A percentile compares a stretch with the other conserved stretches of the same genome.
phyloP scores from a whole-genome alignment of 92 coral and sea anemone genomes.

The Umimayanthus chanpuru region DNA sequence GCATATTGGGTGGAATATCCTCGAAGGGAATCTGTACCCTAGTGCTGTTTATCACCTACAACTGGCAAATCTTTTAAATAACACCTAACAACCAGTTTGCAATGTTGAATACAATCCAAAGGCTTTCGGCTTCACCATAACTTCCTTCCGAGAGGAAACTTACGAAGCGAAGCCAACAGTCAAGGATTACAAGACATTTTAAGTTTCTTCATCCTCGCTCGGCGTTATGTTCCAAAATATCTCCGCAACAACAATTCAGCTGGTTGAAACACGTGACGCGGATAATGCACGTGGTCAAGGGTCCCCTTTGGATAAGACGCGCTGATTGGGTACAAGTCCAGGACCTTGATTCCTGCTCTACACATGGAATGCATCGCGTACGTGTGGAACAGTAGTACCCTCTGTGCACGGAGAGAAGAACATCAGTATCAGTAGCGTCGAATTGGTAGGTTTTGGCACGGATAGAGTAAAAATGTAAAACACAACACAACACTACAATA shows the following conservation, averaged over 20 bases:
- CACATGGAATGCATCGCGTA: conserved; percentile 88
- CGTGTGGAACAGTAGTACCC: conserved; percentile 74
- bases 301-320: conserved; percentile 81
- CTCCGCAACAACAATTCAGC: conserved; percentile 67
- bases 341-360: conserved; percentile 80
- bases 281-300: conserved; percentile 82
- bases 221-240: conserved; percentile 17
- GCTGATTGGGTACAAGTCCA: conserved; percentile 83
- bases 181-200: no score
- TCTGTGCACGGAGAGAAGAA: conserved; percentile 51
- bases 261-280: conserved; percentile 63
- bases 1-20: no score
- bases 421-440: not conserved
- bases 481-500: no score
- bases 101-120: not conserved
- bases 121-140: not conserved
- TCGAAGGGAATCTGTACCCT: no score
- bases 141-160: no score
- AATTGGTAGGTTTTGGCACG: no score
- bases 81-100: not conserved
- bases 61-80: no score
- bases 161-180: not conserved
- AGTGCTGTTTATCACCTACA: no score
- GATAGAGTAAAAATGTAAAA: no score
- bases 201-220: not conserved